A percentile compares a stretch with the other conserved stretches of the same genome.
Evolutionary conservation across 2,888 invertebrate species (phyloP).

Genomic region (Acronicta alni): DNA sequence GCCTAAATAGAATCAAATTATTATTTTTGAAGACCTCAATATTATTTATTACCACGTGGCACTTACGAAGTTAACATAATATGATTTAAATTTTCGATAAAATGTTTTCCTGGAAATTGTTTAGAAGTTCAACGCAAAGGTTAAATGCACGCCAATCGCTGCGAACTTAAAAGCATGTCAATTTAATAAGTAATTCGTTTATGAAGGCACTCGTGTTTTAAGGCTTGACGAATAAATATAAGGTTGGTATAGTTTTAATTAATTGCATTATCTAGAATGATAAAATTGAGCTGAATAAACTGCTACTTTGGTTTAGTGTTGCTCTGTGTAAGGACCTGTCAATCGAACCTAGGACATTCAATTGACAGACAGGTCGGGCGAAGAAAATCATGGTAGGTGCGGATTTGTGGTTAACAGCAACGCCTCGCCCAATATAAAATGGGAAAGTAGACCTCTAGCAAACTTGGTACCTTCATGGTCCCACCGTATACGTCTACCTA

Average conservation of each 20-base stretch:
- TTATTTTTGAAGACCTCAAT: too few relatives aligned
- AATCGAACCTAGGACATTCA: too few relatives aligned
- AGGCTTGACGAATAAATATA: neutral
- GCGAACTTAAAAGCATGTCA: constrained; percentile 1
- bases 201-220: neutral
- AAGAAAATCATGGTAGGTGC: too few relatives aligned
- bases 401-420: too few relatives aligned
- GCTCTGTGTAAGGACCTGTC: too few relatives aligned
- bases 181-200: constrained; percentile 10
- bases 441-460: too few relatives aligned
- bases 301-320: neutral
- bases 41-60: constrained; percentile 12
- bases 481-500: too few relatives aligned
- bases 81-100: neutral
- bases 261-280: neutral
- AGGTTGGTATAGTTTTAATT: constrained; percentile 3
- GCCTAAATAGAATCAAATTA: too few relatives aligned
- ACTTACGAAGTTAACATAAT: neutral
- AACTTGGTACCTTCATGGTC: too few relatives aligned
- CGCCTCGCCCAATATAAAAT: too few relatives aligned
- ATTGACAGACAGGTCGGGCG: neutral
- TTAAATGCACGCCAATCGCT: constrained; percentile 8
- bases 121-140: neutral
- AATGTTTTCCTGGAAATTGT: constrained; percentile 13
- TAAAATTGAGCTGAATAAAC: neutral